Conservation (phyloP, 2,888 invertebrate species). For the Plusia festucae region DNA sequence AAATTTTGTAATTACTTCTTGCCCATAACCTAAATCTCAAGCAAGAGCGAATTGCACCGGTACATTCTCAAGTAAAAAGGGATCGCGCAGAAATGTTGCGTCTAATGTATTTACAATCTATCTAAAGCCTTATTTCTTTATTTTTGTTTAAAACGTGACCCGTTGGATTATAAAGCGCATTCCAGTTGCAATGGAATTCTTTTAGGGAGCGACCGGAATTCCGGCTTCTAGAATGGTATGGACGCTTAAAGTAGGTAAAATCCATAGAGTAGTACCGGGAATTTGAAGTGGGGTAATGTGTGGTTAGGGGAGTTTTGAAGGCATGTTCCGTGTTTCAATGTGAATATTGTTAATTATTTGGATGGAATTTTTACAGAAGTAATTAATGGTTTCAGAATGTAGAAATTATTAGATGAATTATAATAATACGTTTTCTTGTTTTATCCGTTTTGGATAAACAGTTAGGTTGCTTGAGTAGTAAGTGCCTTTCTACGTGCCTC, state of each 20-base stretch:
- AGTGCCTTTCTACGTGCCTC: not conserved
- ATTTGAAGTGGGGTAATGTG: conserved; percentile 25
- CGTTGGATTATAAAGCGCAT: conserved; percentile 49
- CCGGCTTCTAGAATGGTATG: conserved; percentile 37
- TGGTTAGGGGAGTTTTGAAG: not conserved
- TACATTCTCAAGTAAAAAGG: conserved; percentile 1
- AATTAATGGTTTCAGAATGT: not conserved
- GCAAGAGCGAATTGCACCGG: not conserved
- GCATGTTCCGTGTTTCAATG: not conserved
- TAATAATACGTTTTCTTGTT: no score
- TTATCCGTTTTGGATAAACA: not conserved
- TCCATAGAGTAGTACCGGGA: conserved; percentile 41
- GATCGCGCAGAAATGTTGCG: not conserved
- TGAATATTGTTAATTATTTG: conserved; percentile 5
- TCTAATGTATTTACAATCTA: conserved; percentile 14
- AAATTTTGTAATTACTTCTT: no score
- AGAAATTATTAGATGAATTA: no score
- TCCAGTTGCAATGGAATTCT: conserved; percentile 51
- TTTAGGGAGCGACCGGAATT: conserved; percentile 45
- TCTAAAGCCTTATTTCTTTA: conserved; percentile 27
- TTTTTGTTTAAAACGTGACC: conserved; percentile 41
- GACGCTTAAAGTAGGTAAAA: conserved; percentile 35
- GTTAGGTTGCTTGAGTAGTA: not conserved
- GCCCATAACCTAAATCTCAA: not conserved
- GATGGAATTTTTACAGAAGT: not conserved